Evolutionary conservation across 2,888 invertebrate genomes (phyloP).

Genomic region (Agriopis leucophaearia): DNA sequence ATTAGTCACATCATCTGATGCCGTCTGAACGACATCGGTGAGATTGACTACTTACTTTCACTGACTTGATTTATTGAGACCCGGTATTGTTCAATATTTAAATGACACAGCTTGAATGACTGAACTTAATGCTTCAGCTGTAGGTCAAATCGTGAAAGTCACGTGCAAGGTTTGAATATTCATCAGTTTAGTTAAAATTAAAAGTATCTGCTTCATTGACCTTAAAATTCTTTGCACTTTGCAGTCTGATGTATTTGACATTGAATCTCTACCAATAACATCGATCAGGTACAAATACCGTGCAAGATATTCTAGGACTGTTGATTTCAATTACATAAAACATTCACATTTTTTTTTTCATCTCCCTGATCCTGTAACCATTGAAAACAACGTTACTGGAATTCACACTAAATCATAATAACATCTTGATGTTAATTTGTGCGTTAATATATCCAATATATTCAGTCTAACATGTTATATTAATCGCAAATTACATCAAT

Average conservation of each 20-base stretch:
- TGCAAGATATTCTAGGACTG: too few species aligned
- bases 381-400: background rate
- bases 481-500: background rate
- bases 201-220: background rate
- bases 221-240: background rate
- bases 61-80: constrained; percentile 38
- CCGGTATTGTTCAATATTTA: constrained; percentile 36
- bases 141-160: constrained; percentile 19
- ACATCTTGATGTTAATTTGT: background rate
- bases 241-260: too few species aligned
- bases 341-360: too few species aligned
- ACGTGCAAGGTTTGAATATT: constrained; percentile 17
- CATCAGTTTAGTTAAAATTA: constrained; percentile 1
- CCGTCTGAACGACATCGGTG: constrained; percentile 45
- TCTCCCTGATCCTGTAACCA: background rate
- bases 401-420: constrained; percentile 4
- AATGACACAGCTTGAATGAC: constrained; percentile 21
- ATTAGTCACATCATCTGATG: constrained; percentile 42
- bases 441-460: background rate
- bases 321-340: too few species aligned
- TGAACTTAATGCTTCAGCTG: constrained; percentile 19
- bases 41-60: constrained; percentile 48
- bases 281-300: too few species aligned
- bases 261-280: too few species aligned
- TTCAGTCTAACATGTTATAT: background rate